phyloP scores from a whole-genome alignment of 2,888 invertebrate genomes.

The Luperina testacea region DNA sequence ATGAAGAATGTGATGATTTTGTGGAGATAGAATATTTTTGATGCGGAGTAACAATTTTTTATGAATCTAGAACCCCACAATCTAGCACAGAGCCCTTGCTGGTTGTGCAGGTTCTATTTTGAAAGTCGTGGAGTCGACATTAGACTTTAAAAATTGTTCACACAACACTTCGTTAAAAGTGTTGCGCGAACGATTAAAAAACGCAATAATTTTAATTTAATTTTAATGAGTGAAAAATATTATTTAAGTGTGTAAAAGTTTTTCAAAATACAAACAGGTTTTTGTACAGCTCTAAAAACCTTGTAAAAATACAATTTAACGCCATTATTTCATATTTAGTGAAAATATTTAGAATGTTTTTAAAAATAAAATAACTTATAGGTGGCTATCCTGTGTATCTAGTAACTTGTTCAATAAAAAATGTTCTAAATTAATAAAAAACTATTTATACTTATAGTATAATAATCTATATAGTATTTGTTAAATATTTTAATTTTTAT shows the following conservation, averaged over 20 bases:
- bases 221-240: constrained; percentile 45
- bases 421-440: constrained; percentile 84
- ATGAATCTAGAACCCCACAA: constrained; percentile 79
- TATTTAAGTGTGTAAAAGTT: constrained; percentile 62
- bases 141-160: constrained; percentile 63
- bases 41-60: constrained; percentile 82
- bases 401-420: constrained; percentile 87
- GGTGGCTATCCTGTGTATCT: constrained; percentile 82
- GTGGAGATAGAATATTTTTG: constrained; percentile 58
- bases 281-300: constrained; percentile 72
- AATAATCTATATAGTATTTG: constrained; percentile 85
- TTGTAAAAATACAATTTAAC: constrained; percentile 63
- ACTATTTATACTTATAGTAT: constrained; percentile 81
- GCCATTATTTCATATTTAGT: constrained; percentile 76
- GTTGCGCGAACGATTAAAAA: constrained; percentile 62
- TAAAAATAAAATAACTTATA: constrained; percentile 76
- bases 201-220: constrained; percentile 54
- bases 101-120: constrained; percentile 79
- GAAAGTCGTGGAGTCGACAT: constrained; percentile 55
- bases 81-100: constrained; percentile 84
- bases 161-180: constrained; percentile 67
- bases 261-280: constrained; percentile 73
- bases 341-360: constrained; percentile 79
- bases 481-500: constrained; percentile 84
- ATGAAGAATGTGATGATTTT: constrained; percentile 42